Conservation (phyloP, 2,888 invertebrate species). For the Trachelus stipa region DNA sequence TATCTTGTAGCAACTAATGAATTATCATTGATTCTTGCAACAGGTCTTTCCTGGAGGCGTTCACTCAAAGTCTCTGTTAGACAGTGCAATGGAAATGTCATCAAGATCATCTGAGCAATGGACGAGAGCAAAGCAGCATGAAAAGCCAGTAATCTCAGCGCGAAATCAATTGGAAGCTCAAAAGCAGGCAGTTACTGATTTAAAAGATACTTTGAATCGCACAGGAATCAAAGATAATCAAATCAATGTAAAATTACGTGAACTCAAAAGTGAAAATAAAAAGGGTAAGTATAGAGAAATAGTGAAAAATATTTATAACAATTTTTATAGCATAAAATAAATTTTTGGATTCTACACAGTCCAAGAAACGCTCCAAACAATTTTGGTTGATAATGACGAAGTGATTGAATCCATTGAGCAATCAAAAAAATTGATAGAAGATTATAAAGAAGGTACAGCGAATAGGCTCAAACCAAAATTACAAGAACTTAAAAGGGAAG, state of each 20-base stretch:
- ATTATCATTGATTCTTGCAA: neutral
- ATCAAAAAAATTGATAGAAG: constrained; percentile 56
- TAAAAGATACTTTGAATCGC: constrained; percentile 58
- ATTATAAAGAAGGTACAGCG: constrained; percentile 67
- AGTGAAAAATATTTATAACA: neutral
- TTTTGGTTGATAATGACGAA: constrained; percentile 42
- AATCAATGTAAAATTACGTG: constrained; percentile 63
- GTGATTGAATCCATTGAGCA: constrained; percentile 37
- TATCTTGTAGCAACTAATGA: neutral
- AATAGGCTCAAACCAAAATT: constrained; percentile 70
- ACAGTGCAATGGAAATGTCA: constrained; percentile 53
- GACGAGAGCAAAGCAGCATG: constrained; percentile 60
- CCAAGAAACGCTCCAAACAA: constrained; percentile 38
- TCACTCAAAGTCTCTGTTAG: constrained; percentile 54
- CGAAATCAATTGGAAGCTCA: constrained; percentile 64
- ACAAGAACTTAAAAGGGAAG: constrained; percentile 72
- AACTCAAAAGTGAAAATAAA: constrained; percentile 69
- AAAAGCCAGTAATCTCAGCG: constrained; percentile 63
- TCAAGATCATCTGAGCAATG: constrained; percentile 53
- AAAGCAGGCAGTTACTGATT: constrained; percentile 49
- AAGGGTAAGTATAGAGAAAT: constrained; percentile 61
- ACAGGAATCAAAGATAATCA: constrained; percentile 61
- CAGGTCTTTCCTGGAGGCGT: constrained; percentile 54
- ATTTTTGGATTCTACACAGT: constrained; percentile 34
- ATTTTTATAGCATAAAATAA: constrained; percentile 39